Evolutionary conservation across 2,797 vertebrate genomes (phyloP), one percentile per base, ranked within the genome.

Genomic region (Tadarida brasiliensis): DNA sequence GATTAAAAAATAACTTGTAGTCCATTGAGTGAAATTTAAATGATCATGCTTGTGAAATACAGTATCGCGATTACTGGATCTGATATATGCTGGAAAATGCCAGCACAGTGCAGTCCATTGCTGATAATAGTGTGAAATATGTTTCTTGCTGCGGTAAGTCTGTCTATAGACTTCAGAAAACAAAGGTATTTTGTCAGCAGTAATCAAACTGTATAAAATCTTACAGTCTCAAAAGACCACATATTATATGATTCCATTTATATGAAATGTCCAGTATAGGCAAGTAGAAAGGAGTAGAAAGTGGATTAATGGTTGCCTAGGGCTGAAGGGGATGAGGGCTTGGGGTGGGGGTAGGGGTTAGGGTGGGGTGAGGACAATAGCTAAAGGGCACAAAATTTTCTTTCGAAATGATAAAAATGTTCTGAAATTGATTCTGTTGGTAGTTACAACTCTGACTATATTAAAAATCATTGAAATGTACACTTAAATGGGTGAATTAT

Each of bases 101-200:
- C 85, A 95, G 87, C 81, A 9, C 3, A 24, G 61, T 87, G 78
- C 91, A 94, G 97, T 2, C 65, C 93, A 95, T 94, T 11, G 3
- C 33, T 74, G 59, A 81, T 35, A 35, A 35, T 0, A 26, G 14
- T 35, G 9, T 73, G 12, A 74, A 78, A 15, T 33, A 4, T 39
- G 47, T 91, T 71, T 93, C 39, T 30, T 68, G 59, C 51, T 80
- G 7, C 70, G 54, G 20, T 20, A 57, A 90, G 54, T 39, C 74
- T 85, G 24, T 49, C 77, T 61, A 5, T 54, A 76, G 59, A 81
- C 28, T 80, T 85, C 0, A 3, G 26, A 73, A 90, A 77, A 67
- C 35, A 74, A 93, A 85, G 44, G 28, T 61, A 65, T 83, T 87
- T 71, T 89, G 47, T 68, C 39, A 77, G 14, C 70, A 73, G 33